Evolutionary conservation across 2,797 vertebrate species (phyloP).

Genomic region (Delichon dasypus): DNA sequence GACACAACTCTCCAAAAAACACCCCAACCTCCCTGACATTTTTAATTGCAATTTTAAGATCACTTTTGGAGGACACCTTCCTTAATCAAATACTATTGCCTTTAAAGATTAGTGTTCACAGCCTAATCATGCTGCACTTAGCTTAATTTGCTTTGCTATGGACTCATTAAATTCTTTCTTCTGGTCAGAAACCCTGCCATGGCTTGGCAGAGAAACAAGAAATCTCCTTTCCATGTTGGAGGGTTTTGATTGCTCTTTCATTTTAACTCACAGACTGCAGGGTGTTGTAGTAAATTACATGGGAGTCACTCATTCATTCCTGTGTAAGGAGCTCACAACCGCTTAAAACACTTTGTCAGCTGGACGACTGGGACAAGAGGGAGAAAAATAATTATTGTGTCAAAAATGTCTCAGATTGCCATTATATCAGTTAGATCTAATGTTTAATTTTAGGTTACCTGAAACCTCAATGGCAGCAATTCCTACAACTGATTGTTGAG

Average conservation of each 20-base stretch:
- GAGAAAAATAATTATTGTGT: not conserved
- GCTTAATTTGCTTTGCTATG: conserved; percentile 76
- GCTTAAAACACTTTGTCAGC: not conserved
- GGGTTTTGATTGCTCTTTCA: conserved; percentile 23
- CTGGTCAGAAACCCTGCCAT: conserved; percentile 71
- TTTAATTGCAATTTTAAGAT: not conserved
- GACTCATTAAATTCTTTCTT: conserved; percentile 76
- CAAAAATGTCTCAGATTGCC: not conserved
- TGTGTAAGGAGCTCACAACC: not conserved
- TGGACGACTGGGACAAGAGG: not conserved
- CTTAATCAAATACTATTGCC: conserved; percentile 62
- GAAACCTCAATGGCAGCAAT: not conserved
- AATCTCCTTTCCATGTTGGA: not conserved
- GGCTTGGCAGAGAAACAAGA: conserved; percentile 64
- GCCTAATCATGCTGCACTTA: conserved; percentile 71
- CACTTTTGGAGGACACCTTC: conserved; percentile 29
- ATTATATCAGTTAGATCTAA: not conserved
- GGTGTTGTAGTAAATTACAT: not conserved
- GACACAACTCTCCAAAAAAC: not conserved
- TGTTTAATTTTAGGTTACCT: not conserved
- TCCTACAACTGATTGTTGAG: not conserved
- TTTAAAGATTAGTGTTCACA: conserved; percentile 70
- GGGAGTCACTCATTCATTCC: not conserved
- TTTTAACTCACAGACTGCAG: conserved; percentile 14
- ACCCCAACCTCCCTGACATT: not conserved